Base-by-base conservation (phyloP, 2,888 invertebrate genomes). In the Tinea semifulvella region DNA sequence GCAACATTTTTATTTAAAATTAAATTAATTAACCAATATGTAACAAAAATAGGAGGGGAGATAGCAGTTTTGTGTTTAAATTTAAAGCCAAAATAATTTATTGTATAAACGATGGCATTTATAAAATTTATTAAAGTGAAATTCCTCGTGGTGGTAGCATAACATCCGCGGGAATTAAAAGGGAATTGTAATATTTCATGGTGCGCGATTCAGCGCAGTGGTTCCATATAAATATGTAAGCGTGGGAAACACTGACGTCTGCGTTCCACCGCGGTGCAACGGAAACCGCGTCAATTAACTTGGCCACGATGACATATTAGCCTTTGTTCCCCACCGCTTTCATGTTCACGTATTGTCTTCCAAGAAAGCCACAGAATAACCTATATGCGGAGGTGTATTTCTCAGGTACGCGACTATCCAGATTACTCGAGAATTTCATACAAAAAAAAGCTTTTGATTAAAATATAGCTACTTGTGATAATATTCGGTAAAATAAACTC, bases 241-340 rank as follows among this genome's bases (percentile, higher is more conserved):
- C 65, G 58, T 54, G 72, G 75, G 75, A 73, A 77, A 67, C 63
- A 63, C 62, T 68, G 72, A 73, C 73, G 72, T 68, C 67, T 76
- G 69, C 71, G 69, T 75, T 73, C 71, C 72, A 65, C 71, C 64
- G 69, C 68, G 65, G 65, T 64, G 67, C 64, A 67, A 59, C 79
- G 79, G 79, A 79, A 79, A 71, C 76, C 71, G 68, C 76, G 79
- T 79, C 79, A 79, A 79, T 80, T 80, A 79, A 76, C 72, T 74
- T 67, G 66, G 63, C 65, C 65, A 56, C 70, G 68, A 76, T 79
- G 79, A 79, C 79, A 77, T 77, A 80, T 80, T 76, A 75, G 71
- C 73, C 74, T 76, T 77, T 77, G 76, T 77, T 74, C 71, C 60
- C 57, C 52, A 53, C 56, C 53, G 53, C 56, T 54, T 52, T 58